A percentile compares a stretch with the other conserved stretches of the same genome.
Conservation (phyloP, 1,140 invertebrate genomes). For the Drosophila murphyi region DNA sequence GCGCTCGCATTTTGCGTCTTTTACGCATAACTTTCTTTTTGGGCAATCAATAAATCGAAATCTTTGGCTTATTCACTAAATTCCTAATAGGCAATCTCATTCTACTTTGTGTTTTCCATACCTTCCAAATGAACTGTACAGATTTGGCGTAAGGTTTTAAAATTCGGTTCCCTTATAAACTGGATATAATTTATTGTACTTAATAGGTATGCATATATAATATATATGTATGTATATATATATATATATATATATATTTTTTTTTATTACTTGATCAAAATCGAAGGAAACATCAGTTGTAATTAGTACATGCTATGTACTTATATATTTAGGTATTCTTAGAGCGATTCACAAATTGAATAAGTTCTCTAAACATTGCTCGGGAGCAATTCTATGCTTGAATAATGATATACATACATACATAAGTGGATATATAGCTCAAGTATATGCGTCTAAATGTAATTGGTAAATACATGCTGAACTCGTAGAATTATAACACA, state of each 20-base stretch:
- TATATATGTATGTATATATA: slow-evolving; percentile 20
- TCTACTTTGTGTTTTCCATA: neutral
- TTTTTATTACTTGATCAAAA: slow-evolving; percentile 47
- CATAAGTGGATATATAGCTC: slow-evolving; percentile 16
- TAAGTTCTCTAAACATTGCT: neutral
- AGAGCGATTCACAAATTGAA: neutral
- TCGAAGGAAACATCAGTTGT: slow-evolving; percentile 59
- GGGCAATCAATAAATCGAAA: neutral
- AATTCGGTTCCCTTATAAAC: slow-evolving; percentile 17
- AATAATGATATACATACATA: slow-evolving; percentile 17
- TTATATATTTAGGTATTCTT: slow-evolving; percentile 16
- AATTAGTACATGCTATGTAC: slow-evolving; percentile 37
- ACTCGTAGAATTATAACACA: slow-evolving; percentile 71
- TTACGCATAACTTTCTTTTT: slow-evolving; percentile 3
- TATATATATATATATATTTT: neutral
- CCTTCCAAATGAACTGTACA: slow-evolving; percentile 14
- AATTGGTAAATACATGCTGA: slow-evolving; percentile 6
- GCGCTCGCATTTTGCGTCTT: neutral
- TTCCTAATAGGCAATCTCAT: slow-evolving; percentile 9
- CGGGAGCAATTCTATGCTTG: neutral
- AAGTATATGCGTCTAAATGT: slow-evolving; percentile 20
- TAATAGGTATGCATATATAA: slow-evolving; percentile 60
- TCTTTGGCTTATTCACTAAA: slow-evolving; percentile 28
- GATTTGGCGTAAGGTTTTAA: slow-evolving; percentile 26
- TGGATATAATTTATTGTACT: slow-evolving; percentile 66